Evolutionary conservation across 2,113 vertebrate species (phyloP).

Genomic region (Phylloscopus trochiloides): DNA sequence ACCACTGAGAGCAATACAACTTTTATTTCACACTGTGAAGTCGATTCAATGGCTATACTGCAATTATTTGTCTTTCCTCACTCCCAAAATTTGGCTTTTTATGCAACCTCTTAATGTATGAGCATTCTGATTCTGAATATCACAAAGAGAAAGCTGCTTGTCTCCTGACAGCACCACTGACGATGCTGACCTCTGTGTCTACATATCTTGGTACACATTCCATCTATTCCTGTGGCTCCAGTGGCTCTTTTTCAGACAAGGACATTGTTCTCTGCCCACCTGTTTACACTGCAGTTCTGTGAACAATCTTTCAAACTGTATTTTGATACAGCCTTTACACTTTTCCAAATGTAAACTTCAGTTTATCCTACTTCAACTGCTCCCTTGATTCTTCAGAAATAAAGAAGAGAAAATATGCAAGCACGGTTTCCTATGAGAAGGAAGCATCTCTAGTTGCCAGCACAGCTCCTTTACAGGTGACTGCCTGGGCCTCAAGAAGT

Average conservation of each 20-base stretch:
- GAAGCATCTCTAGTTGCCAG: background rate
- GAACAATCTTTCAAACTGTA: background rate
- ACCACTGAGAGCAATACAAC: background rate
- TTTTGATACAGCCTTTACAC: background rate
- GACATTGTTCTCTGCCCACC: background rate
- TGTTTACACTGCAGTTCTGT: background rate
- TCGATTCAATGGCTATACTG: background rate
- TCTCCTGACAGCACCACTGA: rapidly evolving
- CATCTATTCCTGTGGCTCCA: background rate
- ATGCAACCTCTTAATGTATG: background rate
- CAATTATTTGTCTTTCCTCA: background rate
- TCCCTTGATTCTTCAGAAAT: background rate
- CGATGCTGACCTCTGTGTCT: background rate
- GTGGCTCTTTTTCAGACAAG: background rate
- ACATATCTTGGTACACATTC: background rate
- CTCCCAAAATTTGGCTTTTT: background rate
- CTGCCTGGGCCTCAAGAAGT: background rate
- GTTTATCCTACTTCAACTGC: background rate
- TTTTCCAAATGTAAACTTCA: background rate
- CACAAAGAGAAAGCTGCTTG: background rate
- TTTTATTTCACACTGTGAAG: background rate
- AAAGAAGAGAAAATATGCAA: background rate
- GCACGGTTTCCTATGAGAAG: background rate
- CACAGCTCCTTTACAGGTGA: background rate
- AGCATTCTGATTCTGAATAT: background rate